phyloP scores from a whole-genome alignment of 2,888 invertebrate genomes.

The Lordiphosa andalusiaca region DNA sequence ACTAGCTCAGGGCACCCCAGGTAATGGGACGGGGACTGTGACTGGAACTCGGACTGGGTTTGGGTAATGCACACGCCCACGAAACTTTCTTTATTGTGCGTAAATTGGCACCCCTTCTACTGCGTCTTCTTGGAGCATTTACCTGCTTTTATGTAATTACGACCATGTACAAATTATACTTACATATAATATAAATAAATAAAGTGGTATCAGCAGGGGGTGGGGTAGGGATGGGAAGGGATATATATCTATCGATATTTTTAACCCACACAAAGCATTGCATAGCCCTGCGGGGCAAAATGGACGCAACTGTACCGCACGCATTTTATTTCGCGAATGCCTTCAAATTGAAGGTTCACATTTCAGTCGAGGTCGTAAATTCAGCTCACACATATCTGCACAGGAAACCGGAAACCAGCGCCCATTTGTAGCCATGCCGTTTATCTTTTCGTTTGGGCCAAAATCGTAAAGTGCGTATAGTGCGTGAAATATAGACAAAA shows the following conservation, averaged over 20 bases:
- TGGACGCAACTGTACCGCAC: slow-evolving; percentile 35
- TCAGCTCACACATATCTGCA: slow-evolving; percentile 44
- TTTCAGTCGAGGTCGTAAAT: slow-evolving; percentile 55
- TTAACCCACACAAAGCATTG: slow-evolving; percentile 37
- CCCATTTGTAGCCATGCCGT: slow-evolving; percentile 65
- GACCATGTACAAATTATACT: slow-evolving; percentile 66
- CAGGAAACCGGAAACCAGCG: slow-evolving; percentile 71
- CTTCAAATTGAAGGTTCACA: slow-evolving; percentile 52
- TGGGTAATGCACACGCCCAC: slow-evolving; percentile 22
- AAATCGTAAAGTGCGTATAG: slow-evolving; percentile 54
- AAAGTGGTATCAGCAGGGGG: slow-evolving; percentile 61
- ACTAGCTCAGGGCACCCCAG: slow-evolving; percentile 19
- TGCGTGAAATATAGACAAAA: slow-evolving; percentile 58
- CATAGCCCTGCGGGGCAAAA: slow-evolving; percentile 39
- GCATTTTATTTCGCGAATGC: slow-evolving; percentile 39
- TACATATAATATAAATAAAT: slow-evolving; percentile 62
- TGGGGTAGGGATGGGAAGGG: slow-evolving; percentile 9
- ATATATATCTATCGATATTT: slow-evolving; percentile 38
- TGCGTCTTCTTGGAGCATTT: slow-evolving; percentile 17
- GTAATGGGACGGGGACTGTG: too few species aligned
- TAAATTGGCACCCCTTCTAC: slow-evolving; percentile 50
- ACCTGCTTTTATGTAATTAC: slow-evolving; percentile 67
- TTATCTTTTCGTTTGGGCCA: slow-evolving; percentile 48
- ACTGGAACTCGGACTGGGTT: neutral
- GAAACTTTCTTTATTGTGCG: slow-evolving; percentile 56